A percentile compares a stretch with the other conserved stretches of the same genome.
Conservation (phyloP, 2,797 vertebrate genomes). For the Nasua narica region DNA sequence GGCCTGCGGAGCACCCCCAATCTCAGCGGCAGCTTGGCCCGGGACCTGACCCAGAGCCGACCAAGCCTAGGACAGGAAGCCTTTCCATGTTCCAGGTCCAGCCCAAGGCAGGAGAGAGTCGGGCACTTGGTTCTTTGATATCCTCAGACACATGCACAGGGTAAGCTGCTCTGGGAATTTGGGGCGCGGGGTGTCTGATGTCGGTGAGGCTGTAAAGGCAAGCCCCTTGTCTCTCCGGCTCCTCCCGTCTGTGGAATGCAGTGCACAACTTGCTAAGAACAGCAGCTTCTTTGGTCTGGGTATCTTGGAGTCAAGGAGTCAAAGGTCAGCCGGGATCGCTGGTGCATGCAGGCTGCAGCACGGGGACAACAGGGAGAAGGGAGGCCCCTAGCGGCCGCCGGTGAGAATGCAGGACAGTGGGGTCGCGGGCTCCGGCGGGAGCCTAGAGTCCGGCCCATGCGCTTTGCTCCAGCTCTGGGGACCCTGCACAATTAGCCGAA, state of each 20-base stretch:
- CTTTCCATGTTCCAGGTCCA: background rate
- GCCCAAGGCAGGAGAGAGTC: background rate
- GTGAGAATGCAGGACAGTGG: background rate
- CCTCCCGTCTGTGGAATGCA: background rate
- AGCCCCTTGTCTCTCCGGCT: background rate
- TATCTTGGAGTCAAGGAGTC: conserved; percentile 55
- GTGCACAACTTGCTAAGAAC: background rate
- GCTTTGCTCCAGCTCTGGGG: background rate
- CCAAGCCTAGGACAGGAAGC: background rate
- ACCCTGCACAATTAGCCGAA: background rate
- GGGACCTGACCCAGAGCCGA: background rate
- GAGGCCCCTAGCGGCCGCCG: background rate
- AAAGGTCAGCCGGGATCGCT: background rate
- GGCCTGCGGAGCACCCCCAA: background rate
- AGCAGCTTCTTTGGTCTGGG: conserved; percentile 72
- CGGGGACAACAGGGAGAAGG: background rate
- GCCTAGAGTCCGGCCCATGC: background rate
- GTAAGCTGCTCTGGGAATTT: background rate
- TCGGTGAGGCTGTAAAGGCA: background rate
- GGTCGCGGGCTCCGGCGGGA: background rate
- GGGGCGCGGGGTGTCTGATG: background rate
- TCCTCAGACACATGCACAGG: background rate
- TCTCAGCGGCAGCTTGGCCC: background rate
- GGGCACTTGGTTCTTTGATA: background rate
- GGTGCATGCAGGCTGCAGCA: background rate